Conservation (phyloP, 2,888 invertebrate genomes). For the Alsophila aescularia region DNA sequence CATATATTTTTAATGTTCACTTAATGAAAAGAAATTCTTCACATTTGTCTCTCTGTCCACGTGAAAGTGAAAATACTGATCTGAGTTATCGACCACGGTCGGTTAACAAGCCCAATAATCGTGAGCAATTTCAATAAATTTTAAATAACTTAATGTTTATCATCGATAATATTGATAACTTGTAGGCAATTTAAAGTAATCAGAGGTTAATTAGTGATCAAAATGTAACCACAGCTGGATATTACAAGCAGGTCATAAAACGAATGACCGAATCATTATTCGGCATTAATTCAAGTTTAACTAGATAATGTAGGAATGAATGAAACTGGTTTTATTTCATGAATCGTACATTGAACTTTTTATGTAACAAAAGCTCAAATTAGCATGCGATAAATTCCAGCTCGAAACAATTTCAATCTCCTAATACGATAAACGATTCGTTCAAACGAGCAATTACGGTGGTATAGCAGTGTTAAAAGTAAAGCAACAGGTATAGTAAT, state of each 20-base stretch:
- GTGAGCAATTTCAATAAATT: slow-evolving; percentile 37
- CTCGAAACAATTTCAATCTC: slow-evolving; percentile 62
- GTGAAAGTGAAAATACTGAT: slow-evolving; percentile 53
- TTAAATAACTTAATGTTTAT: slow-evolving; percentile 29
- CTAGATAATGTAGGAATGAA: slow-evolving; percentile 13
- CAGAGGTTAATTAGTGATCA: slow-evolving; percentile 53
- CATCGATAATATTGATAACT: slow-evolving; percentile 35
- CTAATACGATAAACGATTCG: slow-evolving; percentile 78
- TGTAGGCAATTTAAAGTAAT: slow-evolving; percentile 54
- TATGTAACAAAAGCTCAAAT: slow-evolving; percentile 54
- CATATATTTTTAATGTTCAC: slow-evolving; percentile 62
- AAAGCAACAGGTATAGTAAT: slow-evolving; percentile 53
- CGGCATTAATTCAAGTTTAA: slow-evolving; percentile 17
- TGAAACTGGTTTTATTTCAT: slow-evolving; percentile 15
- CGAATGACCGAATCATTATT: slow-evolving; percentile 20
- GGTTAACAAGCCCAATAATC: slow-evolving; percentile 45
- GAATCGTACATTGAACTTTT: slow-evolving; percentile 4
- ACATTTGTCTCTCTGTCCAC: slow-evolving; percentile 66
- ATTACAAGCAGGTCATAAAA: slow-evolving; percentile 20
- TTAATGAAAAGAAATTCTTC: slow-evolving; percentile 71
- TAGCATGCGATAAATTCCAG: slow-evolving; percentile 57
- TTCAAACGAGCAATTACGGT: slow-evolving; percentile 71
- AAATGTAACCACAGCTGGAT: slow-evolving; percentile 43
- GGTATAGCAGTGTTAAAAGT: slow-evolving; percentile 53
- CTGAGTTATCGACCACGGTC: slow-evolving; percentile 46